Evolutionary conservation across 2,113 vertebrate species (phyloP), one percentile per base, ranked within the genome.

Genomic region (Gallinago paraguaiae): DNA sequence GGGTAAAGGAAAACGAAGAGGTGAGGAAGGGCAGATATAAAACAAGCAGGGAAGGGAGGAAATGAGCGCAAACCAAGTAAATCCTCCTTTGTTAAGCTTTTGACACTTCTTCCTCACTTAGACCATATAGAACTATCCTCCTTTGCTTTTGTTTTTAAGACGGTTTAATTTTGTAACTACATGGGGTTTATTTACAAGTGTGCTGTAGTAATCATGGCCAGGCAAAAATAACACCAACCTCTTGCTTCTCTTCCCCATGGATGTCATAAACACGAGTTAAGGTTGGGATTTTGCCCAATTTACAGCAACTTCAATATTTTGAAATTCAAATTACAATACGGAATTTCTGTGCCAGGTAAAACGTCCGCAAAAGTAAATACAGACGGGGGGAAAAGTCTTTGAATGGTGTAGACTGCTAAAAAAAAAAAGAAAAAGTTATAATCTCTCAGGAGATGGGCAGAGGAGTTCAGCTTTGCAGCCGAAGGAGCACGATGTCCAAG

Each of bases 141-240:
- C 69, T 76, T 72, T 75, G 46, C 82, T 80, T 86, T 74, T 65
- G 72, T 68, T 94, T 93, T 88, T 50, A 19, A 82, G 79, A 71
- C 5, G 31, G 39, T 88, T 93, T 93, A 57, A 81, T 93, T 93
- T 68, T 31, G 17, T 76, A 64, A n/a, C 75, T 93, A 22, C 6
- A 71, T 65, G 85, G 92, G 89, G 59, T 84, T 93, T 82, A 87
- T 86, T 91, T 87, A 57, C 61, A 78, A 41, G 65, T 39, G 17
- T 9, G 53, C 78, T 88, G 1, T 9, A 67, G 75, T 65, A n/a
- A 23, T 57, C 31, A 31, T 2, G 30, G 75, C 28, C 33, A 74
- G 85, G 85, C 71, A 96, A 31, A 94, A 81, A 75, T 68, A 94
- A 78, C 86, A 60, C 53, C 33, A 84, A 59, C 33, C 41, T 6